phyloP scores from a whole-genome alignment of 1,140 invertebrate genomes.

The Artemia franciscana region DNA sequence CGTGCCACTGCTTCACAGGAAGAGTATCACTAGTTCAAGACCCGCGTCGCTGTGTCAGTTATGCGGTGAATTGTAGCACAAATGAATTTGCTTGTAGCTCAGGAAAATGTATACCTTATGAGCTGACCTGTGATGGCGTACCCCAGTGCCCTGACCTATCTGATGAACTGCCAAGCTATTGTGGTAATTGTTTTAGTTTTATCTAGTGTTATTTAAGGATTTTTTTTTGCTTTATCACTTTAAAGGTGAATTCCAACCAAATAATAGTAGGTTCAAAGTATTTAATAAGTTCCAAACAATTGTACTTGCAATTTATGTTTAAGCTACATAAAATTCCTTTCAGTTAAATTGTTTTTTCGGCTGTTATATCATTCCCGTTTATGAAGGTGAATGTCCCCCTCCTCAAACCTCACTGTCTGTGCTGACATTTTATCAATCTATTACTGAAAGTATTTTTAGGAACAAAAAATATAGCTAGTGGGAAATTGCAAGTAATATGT shows the following conservation, averaged over 20 bases:
- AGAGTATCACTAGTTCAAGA: slow-evolving; percentile 27
- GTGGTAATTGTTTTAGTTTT: slow-evolving; percentile 16
- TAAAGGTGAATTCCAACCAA: slow-evolving; percentile 31
- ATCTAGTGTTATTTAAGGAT: slow-evolving; percentile 3
- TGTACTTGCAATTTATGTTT: too few species aligned
- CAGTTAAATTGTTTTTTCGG: too few species aligned
- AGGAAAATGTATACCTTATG: slow-evolving; percentile 43
- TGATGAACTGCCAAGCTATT: slow-evolving; percentile 36
- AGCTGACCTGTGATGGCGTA: slow-evolving; percentile 49
- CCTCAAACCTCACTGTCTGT: too few species aligned
- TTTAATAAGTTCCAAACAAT: slow-evolving; percentile 5
- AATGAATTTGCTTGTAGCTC: slow-evolving; percentile 29
- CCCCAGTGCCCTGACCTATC: slow-evolving; percentile 43
- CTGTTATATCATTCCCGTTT: too few species aligned
- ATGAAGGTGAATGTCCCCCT: too few species aligned
- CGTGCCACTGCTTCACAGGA: slow-evolving; percentile 35
- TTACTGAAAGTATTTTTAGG: too few species aligned
- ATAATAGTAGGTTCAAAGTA: slow-evolving; percentile 21
- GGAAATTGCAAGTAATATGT: too few species aligned
- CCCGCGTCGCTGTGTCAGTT: slow-evolving; percentile 23
- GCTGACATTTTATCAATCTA: too few species aligned
- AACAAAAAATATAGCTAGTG: too few species aligned
- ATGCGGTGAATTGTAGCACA: slow-evolving; percentile 20
- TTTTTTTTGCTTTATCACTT: too few species aligned
- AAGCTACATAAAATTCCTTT: too few species aligned